Evolutionary conservation across 2,113 vertebrate genomes (phyloP).

Genomic region (Amphilophus citrinellus): DNA sequence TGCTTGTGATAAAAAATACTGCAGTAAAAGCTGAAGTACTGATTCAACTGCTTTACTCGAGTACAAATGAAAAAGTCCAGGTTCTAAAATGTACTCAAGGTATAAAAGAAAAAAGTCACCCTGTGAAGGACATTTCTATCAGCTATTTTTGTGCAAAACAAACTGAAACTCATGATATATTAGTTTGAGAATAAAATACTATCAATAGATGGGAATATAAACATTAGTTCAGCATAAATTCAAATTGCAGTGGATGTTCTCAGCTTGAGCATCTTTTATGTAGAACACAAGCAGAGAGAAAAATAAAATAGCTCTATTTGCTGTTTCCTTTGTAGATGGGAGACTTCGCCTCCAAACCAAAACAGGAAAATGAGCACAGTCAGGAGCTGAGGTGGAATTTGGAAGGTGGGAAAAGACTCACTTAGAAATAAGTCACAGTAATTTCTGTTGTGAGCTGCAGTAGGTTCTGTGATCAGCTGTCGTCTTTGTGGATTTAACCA

Average conservation of each 20-base stretch:
- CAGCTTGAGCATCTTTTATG: no score
- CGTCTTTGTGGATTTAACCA: no score
- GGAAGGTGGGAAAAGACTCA: background rate
- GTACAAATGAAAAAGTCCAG: background rate
- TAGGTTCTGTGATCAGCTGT: no score
- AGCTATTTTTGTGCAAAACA: background rate
- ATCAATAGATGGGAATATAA: background rate
- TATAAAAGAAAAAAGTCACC: no score
- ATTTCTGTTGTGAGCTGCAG: no score
- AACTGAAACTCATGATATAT: rapidly evolving
- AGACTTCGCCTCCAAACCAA: background rate
- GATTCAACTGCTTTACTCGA: rapidly evolving
- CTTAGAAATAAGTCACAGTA: no score
- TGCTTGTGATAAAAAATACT: no score
- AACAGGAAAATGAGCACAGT: background rate
- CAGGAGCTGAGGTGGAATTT: background rate
- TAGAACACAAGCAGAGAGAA: no score
- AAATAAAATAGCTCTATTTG: no score
- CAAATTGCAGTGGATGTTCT: no score
- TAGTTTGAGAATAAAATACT: background rate
- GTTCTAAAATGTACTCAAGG: background rate
- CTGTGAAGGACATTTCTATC: background rate
- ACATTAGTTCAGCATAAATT: background rate
- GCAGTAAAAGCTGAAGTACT: background rate
- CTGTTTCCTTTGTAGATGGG: no score